Conservation (phyloP, 2,113 vertebrate species). For the Desmodus rotundus region DNA sequence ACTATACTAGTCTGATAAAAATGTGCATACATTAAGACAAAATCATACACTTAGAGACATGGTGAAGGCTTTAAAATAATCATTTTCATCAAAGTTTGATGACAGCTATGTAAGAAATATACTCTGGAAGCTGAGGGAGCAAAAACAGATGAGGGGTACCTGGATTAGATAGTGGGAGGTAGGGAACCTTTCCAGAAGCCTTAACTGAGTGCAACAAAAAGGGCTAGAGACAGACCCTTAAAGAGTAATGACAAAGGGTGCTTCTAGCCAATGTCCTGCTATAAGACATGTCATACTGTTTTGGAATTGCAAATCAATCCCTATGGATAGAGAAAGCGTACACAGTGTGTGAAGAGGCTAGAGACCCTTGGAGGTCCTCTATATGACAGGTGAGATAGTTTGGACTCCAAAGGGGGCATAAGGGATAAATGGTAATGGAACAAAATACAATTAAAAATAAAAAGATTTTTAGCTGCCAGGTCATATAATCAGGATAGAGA, state of each 20-base stretch:
- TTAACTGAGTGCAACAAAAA: background rate
- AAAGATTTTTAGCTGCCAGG: background rate
- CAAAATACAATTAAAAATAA: background rate
- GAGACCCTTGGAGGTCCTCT: background rate
- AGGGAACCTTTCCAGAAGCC: background rate
- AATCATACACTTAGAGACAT: background rate
- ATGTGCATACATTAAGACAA: background rate
- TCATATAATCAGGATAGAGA: background rate
- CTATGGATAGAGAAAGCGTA: background rate
- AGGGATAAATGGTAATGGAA: too few relatives aligned
- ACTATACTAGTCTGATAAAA: background rate
- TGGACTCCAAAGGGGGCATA: background rate
- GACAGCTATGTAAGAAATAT: background rate
- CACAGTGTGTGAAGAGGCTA: background rate
- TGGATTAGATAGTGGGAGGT: background rate
- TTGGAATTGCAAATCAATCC: background rate
- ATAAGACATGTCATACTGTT: background rate
- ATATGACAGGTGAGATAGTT: background rate
- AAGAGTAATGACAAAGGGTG: background rate
- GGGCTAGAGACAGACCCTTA: background rate
- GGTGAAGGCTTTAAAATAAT: background rate
- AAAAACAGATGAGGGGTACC: background rate
- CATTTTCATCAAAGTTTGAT: background rate
- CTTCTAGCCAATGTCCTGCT: background rate
- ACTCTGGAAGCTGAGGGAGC: background rate